A percentile compares a stretch with the other conserved stretches of the same genome.
These are phyloP conservation scores for Tadarida brasiliensis DNA, from an alignment of 2,797 vertebrate species.

Conservation along the genomic window DNA sequence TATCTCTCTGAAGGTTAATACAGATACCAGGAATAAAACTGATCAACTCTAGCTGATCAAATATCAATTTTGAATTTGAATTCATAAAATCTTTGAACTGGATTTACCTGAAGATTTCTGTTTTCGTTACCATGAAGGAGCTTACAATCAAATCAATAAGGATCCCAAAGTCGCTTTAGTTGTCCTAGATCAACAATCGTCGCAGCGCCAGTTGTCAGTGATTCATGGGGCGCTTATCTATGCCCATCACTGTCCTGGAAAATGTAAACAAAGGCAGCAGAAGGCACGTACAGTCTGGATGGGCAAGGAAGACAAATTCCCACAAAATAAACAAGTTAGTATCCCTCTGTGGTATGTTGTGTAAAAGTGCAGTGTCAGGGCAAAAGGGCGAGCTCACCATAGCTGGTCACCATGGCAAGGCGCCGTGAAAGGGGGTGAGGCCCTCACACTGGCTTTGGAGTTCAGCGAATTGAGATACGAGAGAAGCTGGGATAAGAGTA, in stretches of 20 bases:
- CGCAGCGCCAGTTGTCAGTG: neutral
- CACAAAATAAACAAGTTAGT: neutral
- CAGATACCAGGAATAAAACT: neutral
- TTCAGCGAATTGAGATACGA: neutral
- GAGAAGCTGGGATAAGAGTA: neutral
- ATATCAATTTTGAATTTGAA: neutral
- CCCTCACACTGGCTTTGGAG: neutral
- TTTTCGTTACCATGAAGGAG: neutral
- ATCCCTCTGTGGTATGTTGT: neutral
- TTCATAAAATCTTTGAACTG: neutral
- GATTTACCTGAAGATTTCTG: neutral
- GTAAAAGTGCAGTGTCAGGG: neutral
- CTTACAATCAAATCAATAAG: neutral
- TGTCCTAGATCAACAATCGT: neutral
- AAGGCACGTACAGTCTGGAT: neutral
- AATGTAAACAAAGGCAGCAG: neutral
- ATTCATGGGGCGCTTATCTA: neutral
- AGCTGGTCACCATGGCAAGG: neutral
- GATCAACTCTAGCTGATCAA: neutral
- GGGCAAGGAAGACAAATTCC: neutral
- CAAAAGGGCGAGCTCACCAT: neutral
- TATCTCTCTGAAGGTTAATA: neutral
- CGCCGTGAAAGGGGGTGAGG: neutral
- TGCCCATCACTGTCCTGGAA: neutral
- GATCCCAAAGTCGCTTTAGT: neutral